Base-by-base conservation (phyloP, 2,113 vertebrate genomes). In the Syngnathoides biaculeatus region DNA sequence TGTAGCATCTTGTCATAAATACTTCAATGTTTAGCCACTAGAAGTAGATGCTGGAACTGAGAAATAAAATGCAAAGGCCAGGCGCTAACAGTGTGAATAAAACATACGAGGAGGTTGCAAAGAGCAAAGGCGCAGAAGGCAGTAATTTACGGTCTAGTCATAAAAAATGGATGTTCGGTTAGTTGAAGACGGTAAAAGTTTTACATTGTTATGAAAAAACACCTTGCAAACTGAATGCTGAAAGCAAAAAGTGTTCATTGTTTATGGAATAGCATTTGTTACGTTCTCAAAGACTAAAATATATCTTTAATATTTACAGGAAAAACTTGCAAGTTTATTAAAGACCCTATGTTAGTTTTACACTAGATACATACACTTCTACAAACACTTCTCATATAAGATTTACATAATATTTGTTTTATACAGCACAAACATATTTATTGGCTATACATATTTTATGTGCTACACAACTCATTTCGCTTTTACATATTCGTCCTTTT, bases 11-110 rank as follows among this genome's bases (percentile, higher is more conserved):
- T 57, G 48, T 14, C 75, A 82, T 57, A 83, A 83, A 86, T 79
- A 83, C 66, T 75, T 63, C 83, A 84, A 84, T 75, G 79, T 74
- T 75, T 64, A 77, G 57, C 58, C 52, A 61, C 30, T 43, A 24
- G 39, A 62, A 62, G 43, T 43, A 13, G n/a, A 42, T 40, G 57
- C 30, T 60, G 65, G 58, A 26, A 62, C 22, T 30, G 67, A 10
- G 38, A 71, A 69, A 65, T 30, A 45, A 57, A 57, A 30, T 30
- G 26, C 30, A 19, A 57, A 57, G 55, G 26, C 1, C 14, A 55
- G 26, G 52, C 22, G 26, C 24, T 26, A 24, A 26, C 52, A 13
- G 26, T 57, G 14, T 57, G 55, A 57, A 57, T 57, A 57, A 57
- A 57, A 57, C 26, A 57, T 55, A 55, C n/a, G n/a, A n/a, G 7